Evolutionary conservation across 2,113 vertebrate species (phyloP).

Genomic region (Scolopax mira): DNA sequence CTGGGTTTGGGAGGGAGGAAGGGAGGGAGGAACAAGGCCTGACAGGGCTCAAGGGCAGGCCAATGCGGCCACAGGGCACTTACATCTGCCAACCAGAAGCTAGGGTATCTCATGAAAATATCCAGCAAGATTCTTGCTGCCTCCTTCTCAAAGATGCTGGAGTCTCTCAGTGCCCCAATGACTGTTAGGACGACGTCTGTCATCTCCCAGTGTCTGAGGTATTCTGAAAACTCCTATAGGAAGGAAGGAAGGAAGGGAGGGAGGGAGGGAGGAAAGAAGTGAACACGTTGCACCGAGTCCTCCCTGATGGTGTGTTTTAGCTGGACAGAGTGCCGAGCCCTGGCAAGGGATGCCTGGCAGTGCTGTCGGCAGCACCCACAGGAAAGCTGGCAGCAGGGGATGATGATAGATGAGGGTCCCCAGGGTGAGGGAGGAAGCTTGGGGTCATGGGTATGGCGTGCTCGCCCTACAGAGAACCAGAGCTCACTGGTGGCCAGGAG

Average conservation of each 20-base stretch:
- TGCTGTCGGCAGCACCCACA: neutral
- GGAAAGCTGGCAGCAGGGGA: neutral
- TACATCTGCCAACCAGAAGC: too few relatives aligned
- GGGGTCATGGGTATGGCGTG: neutral
- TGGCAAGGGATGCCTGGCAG: neutral
- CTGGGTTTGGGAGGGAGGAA: too few relatives aligned
- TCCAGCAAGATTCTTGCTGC: neutral
- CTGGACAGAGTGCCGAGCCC: neutral
- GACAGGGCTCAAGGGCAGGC: too few relatives aligned
- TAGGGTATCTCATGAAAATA: too few relatives aligned
- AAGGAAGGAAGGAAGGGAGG: neutral
- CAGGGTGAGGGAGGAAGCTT: neutral
- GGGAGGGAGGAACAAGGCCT: too few relatives aligned
- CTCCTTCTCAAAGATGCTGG: neutral
- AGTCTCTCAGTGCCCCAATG: neutral
- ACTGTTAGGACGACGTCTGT: neutral
- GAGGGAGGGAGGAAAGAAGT: too few relatives aligned
- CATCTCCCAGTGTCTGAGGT: neutral
- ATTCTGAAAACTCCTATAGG: neutral
- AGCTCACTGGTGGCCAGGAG: neutral
- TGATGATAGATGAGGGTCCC: neutral
- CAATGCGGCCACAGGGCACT: too few relatives aligned
- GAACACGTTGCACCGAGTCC: neutral
- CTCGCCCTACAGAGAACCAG: neutral
- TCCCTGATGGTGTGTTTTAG: neutral